Evolutionary conservation across 2,888 invertebrate species (phyloP).

Genomic region (Drosophila mayaguana): DNA sequence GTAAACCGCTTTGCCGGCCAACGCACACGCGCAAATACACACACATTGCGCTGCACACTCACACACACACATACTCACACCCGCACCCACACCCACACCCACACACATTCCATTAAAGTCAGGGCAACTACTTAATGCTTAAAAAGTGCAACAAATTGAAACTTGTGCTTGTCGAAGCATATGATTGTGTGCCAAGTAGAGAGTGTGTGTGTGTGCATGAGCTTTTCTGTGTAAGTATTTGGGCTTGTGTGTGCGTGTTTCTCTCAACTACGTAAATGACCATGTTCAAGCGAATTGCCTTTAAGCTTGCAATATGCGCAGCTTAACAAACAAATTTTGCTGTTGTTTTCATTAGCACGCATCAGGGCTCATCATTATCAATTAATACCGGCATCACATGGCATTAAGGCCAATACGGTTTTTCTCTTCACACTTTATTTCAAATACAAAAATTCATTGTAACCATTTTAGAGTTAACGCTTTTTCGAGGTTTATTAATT

Average conservation of each 20-base stretch:
- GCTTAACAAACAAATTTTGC: conserved; percentile 40
- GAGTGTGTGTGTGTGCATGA: conserved; percentile 19
- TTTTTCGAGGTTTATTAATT: not conserved
- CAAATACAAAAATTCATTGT: too few relatives aligned
- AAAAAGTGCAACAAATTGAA: conserved; percentile 84
- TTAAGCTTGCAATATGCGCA: conserved; percentile 54
- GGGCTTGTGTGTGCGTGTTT: conserved; percentile 18
- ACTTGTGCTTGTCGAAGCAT: conserved; percentile 83
- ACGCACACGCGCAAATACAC: conserved; percentile 35
- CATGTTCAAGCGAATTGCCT: conserved; percentile 67
- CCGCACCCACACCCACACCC: conserved; percentile 15
- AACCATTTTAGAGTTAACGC: too few relatives aligned
- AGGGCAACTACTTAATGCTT: conserved; percentile 77
- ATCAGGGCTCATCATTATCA: conserved; percentile 38
- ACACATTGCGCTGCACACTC: conserved; percentile 31
- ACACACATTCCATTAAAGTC: conserved; percentile 53
- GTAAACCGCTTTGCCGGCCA: conserved; percentile 74
- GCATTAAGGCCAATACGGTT: conserved; percentile 24
- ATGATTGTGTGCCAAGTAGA: conserved; percentile 74
- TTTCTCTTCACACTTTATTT: not conserved
- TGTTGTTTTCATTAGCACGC: conserved; percentile 30
- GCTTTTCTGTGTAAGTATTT: not conserved
- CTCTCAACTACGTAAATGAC: conserved; percentile 53
- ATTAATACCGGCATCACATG: conserved; percentile 34
- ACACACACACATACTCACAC: conserved; percentile 18